phyloP scores from a whole-genome alignment of 2,888 invertebrate genomes.

The Selenia dentaria region DNA sequence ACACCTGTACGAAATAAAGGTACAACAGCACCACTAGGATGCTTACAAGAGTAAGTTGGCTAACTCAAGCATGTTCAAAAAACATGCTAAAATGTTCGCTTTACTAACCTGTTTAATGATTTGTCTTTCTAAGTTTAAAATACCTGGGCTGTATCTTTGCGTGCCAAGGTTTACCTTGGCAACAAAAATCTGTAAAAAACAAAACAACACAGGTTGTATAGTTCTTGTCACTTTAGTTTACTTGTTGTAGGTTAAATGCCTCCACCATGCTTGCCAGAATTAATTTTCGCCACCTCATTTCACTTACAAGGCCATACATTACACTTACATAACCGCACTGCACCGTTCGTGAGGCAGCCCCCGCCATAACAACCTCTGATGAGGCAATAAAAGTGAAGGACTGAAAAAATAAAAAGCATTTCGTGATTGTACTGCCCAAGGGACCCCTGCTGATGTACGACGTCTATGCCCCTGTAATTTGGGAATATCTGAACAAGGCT shows the following conservation, averaged over 20 bases:
- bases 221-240: too few relatives aligned
- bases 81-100: too few relatives aligned
- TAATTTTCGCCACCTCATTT: conserved; percentile 3
- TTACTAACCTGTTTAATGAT: too few relatives aligned
- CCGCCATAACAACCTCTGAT: conserved; percentile 58
- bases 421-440: conserved; percentile 65
- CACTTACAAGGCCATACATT: conserved; percentile 4
- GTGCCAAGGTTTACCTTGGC: too few relatives aligned
- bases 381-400: conserved; percentile 70
- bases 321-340: conserved; percentile 23
- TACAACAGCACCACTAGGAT: too few relatives aligned
- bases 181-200: too few relatives aligned
- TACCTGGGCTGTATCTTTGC: neutral
- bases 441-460: conserved; percentile 50
- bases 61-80: too few relatives aligned
- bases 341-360: conserved; percentile 43
- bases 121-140: too few relatives aligned
- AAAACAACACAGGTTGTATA: too few relatives aligned
- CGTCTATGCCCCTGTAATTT: conserved; percentile 52
- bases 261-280: neutral
- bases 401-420: conserved; percentile 79
- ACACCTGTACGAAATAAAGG: too few relatives aligned
- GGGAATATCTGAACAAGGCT: conserved; percentile 42
- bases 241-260: too few relatives aligned
- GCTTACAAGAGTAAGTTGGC: too few relatives aligned